Evolutionary conservation across 2,797 vertebrate species (phyloP), one percentile per base, ranked within the genome.

Genomic region (Labroides dimidiatus): DNA sequence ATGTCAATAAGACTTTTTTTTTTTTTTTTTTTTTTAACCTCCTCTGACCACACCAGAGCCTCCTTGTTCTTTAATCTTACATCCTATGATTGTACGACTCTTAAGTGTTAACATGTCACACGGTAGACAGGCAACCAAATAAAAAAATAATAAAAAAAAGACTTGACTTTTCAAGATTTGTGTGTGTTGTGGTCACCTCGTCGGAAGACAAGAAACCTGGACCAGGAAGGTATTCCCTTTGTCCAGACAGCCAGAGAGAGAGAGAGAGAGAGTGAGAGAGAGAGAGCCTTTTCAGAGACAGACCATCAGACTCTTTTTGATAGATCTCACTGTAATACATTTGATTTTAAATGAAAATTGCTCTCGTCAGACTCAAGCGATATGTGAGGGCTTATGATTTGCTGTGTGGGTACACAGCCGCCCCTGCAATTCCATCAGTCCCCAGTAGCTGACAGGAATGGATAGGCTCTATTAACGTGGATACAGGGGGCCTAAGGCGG

Each of bases 361-460:
- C 72, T 80, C 80, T 80, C 79, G 64, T 81, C 75, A 61, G 87
- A 75, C 82, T 84, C 82, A 77, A 90, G 84, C 50, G 65, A 87
- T 87, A 86, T 87, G 77, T 89, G 84, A 87, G 75, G 77, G 74
- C 74, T 77, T 82, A 79, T 88, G 84, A 91, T 87, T 88, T 87
- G 84, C 86, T 77, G 71, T 91, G 84, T 90, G 89, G 90, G 90
- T 89, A 90, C 90, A 84, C 75, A 84, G 75, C 84, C 82, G 81
- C 85, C 85, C 77, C 88, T 92, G 92, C 93, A 93, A 94, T 93
- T 93, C 91, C 85, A 84, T 90, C 90, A 82, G 86, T 88, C 90
- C 84, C 91, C 93, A 91, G 89, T 88, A 92, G 89, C 90, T 94
- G 94, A 94, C 94, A 93, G 90, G 88, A 94, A 95, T 93, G 91